Base-by-base conservation (phyloP, 2,888 invertebrate genomes). In the Torymus tubicola region DNA sequence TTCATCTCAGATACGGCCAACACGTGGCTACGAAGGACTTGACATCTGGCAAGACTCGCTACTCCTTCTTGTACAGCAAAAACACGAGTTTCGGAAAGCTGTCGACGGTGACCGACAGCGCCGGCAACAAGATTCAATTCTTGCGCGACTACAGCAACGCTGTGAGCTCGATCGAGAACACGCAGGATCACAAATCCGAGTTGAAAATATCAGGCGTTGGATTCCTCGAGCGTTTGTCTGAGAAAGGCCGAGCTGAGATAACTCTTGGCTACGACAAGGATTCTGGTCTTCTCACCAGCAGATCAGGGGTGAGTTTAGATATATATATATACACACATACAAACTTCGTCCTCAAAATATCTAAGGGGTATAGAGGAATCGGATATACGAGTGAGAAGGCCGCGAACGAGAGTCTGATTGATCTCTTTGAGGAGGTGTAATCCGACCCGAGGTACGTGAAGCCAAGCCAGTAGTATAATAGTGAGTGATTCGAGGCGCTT, bases 11-110 rank as follows among this genome's bases (percentile, higher is more conserved):
- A 96, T 98, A 97, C 88, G 99, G 99, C 0, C 99, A 99, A 90
- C 99, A 99, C 91, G 96, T 97, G 42, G 96, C 96, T 42, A 99
- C 99, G 2, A 96, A 96, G 90, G 98, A 98, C 91, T 92, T 98
- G 80, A 96, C 98, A 67, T 98, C 98, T n/a, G 97, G 96, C 68
- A 97, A 97, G 91, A 96, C 96, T 5, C 94, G 98, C 89, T 99
- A 98, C 91, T 96, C 97, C 68, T 99, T 99, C 93, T 93, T 98
- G 31, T 99, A 99, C 92, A 98, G 97, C 68, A 99, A 99, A 88
- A 98, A 98, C 89, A 98, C 98, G 10, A 97, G 97, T 89, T 98
- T 98, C 86, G 98, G 99, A 0, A 97, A 97, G 88, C 92, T 99
- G 74, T 96, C 96, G 0, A 97, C 97, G 0, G 98, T 99, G 2